phyloP scores from a whole-genome alignment of 2,888 invertebrate species.

The Cordylochernes scorpioides region DNA sequence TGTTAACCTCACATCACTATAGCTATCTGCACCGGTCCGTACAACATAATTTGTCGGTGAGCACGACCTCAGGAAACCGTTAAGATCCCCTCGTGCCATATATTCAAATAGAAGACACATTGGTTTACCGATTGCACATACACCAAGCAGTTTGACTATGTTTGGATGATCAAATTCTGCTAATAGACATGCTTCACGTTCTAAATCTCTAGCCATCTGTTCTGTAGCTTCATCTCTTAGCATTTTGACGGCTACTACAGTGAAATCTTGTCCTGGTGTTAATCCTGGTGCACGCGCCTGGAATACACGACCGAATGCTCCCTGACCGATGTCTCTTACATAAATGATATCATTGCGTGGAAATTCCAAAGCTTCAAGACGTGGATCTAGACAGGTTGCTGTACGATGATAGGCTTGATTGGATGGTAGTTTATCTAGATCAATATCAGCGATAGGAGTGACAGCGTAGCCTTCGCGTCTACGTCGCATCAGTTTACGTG shows the following conservation, averaged over 20 bases:
- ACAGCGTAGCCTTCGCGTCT: conserved; percentile 41
- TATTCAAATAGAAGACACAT: conserved; percentile 94
- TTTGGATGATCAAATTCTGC: conserved; percentile 90
- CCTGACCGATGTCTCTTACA: conserved; percentile 72
- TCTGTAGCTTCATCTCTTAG: conserved; percentile 84
- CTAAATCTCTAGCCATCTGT: conserved; percentile 74
- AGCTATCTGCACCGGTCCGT: conserved; percentile 22
- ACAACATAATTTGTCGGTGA: conserved; percentile 56
- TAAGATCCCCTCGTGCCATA: conserved; percentile 87
- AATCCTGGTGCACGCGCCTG: conserved; percentile 67
- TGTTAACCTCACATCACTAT: conserved; percentile 38
- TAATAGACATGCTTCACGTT: conserved; percentile 72
- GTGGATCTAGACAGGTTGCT: conserved; percentile 38
- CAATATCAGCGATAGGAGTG: conserved; percentile 40
- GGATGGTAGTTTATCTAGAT: conserved; percentile 59
- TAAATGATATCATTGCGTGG: conserved; percentile 86
- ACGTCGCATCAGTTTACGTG: conserved; percentile 22
- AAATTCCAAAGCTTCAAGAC: conserved; percentile 72
- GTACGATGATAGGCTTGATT: conserved; percentile 51
- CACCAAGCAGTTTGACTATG: conserved; percentile 76
- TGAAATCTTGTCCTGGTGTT: conserved; percentile 58
- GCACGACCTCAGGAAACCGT: conserved; percentile 68
- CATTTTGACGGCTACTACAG: conserved; percentile 87
- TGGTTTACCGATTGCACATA: conserved; percentile 79
- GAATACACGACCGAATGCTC: conserved; percentile 84